phyloP scores from a whole-genome alignment of 2,797 vertebrate genomes.

The Arrhamphus sclerolepis region DNA sequence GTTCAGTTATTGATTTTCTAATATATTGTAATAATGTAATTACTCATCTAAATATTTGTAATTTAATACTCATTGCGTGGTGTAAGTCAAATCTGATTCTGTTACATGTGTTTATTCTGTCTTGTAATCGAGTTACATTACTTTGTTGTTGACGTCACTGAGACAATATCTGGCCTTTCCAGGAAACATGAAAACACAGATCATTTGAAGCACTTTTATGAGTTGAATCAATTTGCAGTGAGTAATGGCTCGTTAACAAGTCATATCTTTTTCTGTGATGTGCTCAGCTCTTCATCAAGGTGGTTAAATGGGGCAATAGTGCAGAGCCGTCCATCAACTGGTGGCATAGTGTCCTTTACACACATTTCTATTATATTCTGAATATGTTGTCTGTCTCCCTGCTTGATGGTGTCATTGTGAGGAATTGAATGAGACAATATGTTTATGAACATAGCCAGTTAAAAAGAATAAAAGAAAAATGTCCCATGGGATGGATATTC shows the following conservation, averaged over 20 bases:
- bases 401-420: conserved; percentile 17
- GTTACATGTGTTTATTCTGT: conserved; percentile 6
- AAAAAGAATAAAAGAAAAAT: conserved; percentile 23
- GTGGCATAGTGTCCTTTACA: conserved; percentile 17
- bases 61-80: background rate
- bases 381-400: conserved; percentile 25
- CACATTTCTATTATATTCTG: conserved; percentile 11
- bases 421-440: conserved; percentile 22
- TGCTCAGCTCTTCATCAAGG: background rate
- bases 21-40: too few relatives aligned
- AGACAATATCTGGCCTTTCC: conserved; percentile 14
- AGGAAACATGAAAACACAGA: conserved; percentile 27
- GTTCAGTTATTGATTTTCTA: background rate
- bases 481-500: conserved; percentile 57
- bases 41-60: too few relatives aligned
- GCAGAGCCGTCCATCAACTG: conserved; percentile 3
- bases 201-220: conserved; percentile 9
- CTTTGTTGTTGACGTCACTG: background rate
- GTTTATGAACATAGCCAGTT: conserved; percentile 24
- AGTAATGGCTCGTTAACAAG: conserved; percentile 18
- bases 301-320: conserved; percentile 16
- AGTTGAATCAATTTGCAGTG: conserved; percentile 21
- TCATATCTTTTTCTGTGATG: background rate
- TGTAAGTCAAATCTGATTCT: conserved; percentile 25
- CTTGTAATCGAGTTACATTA: background rate